Conservation (phyloP, 92 coral and sea anemone species). For the Porites evermanni region DNA sequence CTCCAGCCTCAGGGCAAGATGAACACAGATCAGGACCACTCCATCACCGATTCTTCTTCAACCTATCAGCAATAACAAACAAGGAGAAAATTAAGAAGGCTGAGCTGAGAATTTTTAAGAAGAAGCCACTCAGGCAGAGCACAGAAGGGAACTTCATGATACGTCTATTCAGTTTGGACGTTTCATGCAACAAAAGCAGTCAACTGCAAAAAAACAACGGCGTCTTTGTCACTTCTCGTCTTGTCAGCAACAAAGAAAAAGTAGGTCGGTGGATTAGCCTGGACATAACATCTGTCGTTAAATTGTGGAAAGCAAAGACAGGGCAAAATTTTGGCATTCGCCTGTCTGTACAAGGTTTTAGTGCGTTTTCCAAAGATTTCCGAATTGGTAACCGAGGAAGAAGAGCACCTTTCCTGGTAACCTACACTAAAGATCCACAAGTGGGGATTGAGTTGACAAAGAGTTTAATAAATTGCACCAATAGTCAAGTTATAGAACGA, state of each 20-base stretch:
- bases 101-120: conserved; percentile 43
- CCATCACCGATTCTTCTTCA: conserved; percentile 32
- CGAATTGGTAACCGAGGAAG: conserved; percentile 33
- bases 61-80: conserved; percentile 16
- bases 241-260: conserved; percentile 19
- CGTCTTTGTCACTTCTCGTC: conserved; percentile 25
- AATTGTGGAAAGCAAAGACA: conserved; percentile 41
- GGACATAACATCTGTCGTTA: conserved; percentile 35
- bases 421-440: conserved; percentile 20
- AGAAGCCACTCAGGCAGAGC: conserved; percentile 7
- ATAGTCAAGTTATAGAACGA: conserved; percentile 4
- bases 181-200: neutral
- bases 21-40: conserved; percentile 23
- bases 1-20: conserved; percentile 20
- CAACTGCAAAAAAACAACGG: neutral
- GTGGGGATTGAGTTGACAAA: neutral
- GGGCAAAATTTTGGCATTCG: conserved; percentile 27
- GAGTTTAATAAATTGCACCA: neutral
- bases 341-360: conserved; percentile 23
- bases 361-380: conserved; percentile 26
- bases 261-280: conserved; percentile 39
- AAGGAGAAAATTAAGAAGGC: conserved; percentile 43
- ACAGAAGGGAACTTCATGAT: conserved; percentile 31
- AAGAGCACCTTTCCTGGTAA: conserved; percentile 48
- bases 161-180: conserved; percentile 16